Conservation (phyloP, 2,888 invertebrate genomes). For the Volucella inanis region DNA sequence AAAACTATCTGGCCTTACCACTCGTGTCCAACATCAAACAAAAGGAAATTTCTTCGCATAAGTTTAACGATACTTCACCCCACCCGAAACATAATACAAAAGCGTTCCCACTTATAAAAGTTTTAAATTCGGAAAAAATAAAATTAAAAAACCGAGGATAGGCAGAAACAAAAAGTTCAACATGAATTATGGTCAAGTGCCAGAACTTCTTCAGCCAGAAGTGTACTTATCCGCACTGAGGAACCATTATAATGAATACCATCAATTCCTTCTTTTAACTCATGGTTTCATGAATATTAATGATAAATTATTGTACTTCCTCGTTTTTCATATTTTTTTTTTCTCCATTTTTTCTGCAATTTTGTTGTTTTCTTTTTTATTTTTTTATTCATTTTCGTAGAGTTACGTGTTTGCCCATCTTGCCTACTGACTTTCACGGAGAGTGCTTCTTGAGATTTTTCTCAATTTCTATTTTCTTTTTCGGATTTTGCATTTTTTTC, state of each 20-base stretch:
- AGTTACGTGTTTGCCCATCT: background rate
- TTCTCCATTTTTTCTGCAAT: background rate
- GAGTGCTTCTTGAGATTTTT: constrained; percentile 22
- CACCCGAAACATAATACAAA: background rate
- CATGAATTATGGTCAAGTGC: constrained; percentile 17
- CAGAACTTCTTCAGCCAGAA: constrained; percentile 17
- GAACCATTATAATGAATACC: constrained; percentile 23
- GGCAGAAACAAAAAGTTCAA: background rate
- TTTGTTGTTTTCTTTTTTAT: background rate
- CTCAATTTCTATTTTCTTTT: background rate
- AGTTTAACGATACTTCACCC: background rate
- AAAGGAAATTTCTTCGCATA: background rate
- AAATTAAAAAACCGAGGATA: no score
- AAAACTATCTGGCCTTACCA: no score
- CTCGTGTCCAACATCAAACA: no score
- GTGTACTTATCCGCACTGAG: constrained; percentile 14
- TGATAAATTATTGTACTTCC: constrained; percentile 45
- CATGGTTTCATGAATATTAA: constrained; percentile 45
- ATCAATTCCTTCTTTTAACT: constrained; percentile 15
- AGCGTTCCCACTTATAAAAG: background rate
- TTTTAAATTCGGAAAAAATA: no score
- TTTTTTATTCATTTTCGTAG: background rate
- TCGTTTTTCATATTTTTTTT: constrained; percentile 9
- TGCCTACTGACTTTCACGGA: background rate
- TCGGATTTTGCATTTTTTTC: no score